Evolutionary conservation across 2,113 vertebrate genomes (phyloP), one percentile per base, ranked within the genome.

Genomic region (Charina bottae): DNA sequence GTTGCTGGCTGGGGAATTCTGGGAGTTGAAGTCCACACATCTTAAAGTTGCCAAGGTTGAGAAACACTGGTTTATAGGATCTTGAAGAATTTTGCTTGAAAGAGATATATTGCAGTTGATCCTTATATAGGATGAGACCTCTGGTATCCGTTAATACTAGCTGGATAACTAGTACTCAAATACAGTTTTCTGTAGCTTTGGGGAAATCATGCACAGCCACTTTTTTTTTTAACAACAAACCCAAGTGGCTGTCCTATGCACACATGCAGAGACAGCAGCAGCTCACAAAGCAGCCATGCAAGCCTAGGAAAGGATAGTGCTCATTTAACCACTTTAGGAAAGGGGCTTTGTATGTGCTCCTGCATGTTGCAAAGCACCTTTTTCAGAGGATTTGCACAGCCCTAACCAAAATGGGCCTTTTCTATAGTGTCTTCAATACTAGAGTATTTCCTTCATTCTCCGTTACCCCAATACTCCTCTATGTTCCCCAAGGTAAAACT

Each of bases 71-170:
- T 42, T 42, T 42, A 42, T 42, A 42, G 5, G 10, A 33, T 49
- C n/a, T 53, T 83, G 55, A 53, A 56, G 9, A 4, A 49, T 54
- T 37, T 23, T 33, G 17, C 26, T 53, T 72, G 53, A 42, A 42
- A 72, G 12, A 10, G 33, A 87, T 9, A 64, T 8, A 15, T 9
- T 6, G 54, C n/a, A 46, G 19, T 4, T 58, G 84, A 56, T 56
- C 6, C 55, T 46, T 78, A 59, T 86, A 42, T 23, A 90, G 88
- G 10, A 84, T 88, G 83, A 64, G 42, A 59, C 15, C 62, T 94
- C 90, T 53, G 83, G 55, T 92, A 56, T n/a, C 64, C 92, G 33
- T 78, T 95, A 91, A 1, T 90, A 95, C 83, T 2, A 33, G 55
- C 46, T 21, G 0, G 92, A 28, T 0, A 93, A 23, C 6, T 42